Conservation (phyloP, 2,888 invertebrate genomes). For the Mongoloraphidia duomilia region DNA sequence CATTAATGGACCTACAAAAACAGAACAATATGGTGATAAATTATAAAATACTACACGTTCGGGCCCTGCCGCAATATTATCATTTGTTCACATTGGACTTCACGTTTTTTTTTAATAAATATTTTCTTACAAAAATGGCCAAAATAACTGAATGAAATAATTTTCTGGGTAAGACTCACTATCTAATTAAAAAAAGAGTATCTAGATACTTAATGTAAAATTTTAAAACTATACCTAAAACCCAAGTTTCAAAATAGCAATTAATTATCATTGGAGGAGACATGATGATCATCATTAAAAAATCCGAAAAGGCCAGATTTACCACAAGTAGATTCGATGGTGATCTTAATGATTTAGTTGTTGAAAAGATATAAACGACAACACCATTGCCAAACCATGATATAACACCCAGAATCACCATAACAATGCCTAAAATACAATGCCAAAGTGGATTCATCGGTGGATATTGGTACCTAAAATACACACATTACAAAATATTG, state of each 20-base stretch:
- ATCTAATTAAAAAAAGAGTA: too few relatives aligned
- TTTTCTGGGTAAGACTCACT: too few relatives aligned
- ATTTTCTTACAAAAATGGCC: too few relatives aligned
- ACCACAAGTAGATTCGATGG: constrained; percentile 84
- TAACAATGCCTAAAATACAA: constrained; percentile 62
- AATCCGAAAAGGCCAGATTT: constrained; percentile 83
- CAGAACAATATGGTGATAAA: neutral
- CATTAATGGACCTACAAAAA: constrained; percentile 50
- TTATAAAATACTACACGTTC: neutral
- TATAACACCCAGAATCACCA: constrained; percentile 56
- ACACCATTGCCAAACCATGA: constrained; percentile 57
- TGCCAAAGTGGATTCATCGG: constrained; percentile 85
- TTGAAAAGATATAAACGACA: constrained; percentile 59
- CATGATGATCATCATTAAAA: constrained; percentile 77
- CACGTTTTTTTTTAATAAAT: too few relatives aligned
- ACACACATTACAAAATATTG: too few relatives aligned
- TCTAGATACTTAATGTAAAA: too few relatives aligned
- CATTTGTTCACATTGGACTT: too few relatives aligned
- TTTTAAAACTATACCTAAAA: constrained; percentile 35
- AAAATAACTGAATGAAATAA: too few relatives aligned
- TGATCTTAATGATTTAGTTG: constrained; percentile 63
- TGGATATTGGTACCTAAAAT: constrained; percentile 63
- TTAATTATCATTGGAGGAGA: constrained; percentile 71
- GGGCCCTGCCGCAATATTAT: neutral
- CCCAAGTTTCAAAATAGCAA: constrained; percentile 66